These are phyloP conservation scores for Lumbricus terrestris DNA, from an alignment of 2,888 invertebrate genomes.

Conservation along the genomic window DNA sequence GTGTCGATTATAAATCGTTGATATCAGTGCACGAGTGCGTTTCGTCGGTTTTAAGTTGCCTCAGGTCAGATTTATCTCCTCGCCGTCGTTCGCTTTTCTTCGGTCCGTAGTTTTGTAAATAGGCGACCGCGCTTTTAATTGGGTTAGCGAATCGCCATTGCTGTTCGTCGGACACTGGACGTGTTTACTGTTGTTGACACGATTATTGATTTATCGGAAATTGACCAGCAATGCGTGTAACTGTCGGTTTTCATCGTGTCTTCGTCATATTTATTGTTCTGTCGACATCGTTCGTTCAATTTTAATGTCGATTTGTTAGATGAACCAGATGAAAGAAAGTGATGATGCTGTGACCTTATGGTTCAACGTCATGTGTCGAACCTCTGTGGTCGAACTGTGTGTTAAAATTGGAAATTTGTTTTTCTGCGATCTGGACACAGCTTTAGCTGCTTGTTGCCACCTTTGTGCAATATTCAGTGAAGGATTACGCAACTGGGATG, in stretches of 20 bases:
- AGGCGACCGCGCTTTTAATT: neutral
- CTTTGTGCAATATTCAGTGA: neutral
- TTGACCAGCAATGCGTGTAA: neutral
- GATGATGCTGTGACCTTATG: neutral
- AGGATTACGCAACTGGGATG: neutral
- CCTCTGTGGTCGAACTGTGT: too few species aligned
- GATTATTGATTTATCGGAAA: neutral
- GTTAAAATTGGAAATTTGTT: neutral
- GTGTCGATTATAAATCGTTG: conserved; percentile 3
- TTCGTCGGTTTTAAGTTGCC: neutral
- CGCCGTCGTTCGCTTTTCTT: neutral
- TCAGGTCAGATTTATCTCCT: neutral
- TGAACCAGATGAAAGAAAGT: neutral
- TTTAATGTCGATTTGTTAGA: neutral
- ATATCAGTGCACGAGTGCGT: neutral
- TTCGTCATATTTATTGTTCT: neutral
- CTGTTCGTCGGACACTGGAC: neutral
- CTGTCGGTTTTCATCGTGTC: neutral
- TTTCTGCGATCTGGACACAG: too few species aligned
- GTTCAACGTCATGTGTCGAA: neutral
- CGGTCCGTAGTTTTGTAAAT: neutral
- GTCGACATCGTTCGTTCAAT: neutral
- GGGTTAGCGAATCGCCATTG: neutral
- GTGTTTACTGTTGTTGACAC: neutral
- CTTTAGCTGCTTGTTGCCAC: neutral